A percentile compares a stretch with the other conserved stretches of the same genome.
These are phyloP conservation scores for Orussus abietinus DNA, from an alignment of 1,140 invertebrate species.

Conservation along the genomic window DNA sequence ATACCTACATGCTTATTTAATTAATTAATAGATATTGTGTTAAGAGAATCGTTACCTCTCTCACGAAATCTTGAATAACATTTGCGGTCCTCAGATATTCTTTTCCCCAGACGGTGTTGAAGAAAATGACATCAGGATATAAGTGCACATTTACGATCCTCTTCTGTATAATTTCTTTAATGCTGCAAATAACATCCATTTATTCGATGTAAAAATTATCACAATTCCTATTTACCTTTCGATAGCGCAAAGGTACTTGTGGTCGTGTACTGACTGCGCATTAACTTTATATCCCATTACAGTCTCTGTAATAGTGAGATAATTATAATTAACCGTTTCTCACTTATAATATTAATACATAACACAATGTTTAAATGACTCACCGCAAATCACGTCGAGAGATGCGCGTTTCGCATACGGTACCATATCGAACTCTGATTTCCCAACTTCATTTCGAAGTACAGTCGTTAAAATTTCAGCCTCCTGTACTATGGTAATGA, in stretches of 20 bases:
- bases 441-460: constrained; percentile 58
- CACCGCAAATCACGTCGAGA: constrained; percentile 68
- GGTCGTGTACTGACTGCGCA: constrained; percentile 57
- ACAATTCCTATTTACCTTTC: constrained; percentile 45
- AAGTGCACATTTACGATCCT: constrained; percentile 60
- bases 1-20: neutral
- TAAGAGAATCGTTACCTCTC: constrained; percentile 38
- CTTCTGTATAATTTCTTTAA: constrained; percentile 42
- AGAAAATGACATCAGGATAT: constrained; percentile 57
- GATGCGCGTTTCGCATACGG: constrained; percentile 61
- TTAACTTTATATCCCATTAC: constrained; percentile 67
- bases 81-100: constrained; percentile 53
- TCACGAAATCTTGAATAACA: constrained; percentile 61
- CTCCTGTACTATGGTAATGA: constrained; percentile 54
- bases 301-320: constrained; percentile 52
- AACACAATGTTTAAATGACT: constrained; percentile 24
- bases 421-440: constrained; percentile 59
- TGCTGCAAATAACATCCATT: constrained; percentile 26
- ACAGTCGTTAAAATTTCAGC: constrained; percentile 58
- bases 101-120: constrained; percentile 50
- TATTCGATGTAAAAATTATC: constrained; percentile 5
- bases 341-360: no score
- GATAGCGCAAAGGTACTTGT: constrained; percentile 62
- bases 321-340: no score
- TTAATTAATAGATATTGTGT: constrained; percentile 3